Evolutionary conservation across 2,888 invertebrate species (phyloP).

Genomic region (Campopleginae sp.): DNA sequence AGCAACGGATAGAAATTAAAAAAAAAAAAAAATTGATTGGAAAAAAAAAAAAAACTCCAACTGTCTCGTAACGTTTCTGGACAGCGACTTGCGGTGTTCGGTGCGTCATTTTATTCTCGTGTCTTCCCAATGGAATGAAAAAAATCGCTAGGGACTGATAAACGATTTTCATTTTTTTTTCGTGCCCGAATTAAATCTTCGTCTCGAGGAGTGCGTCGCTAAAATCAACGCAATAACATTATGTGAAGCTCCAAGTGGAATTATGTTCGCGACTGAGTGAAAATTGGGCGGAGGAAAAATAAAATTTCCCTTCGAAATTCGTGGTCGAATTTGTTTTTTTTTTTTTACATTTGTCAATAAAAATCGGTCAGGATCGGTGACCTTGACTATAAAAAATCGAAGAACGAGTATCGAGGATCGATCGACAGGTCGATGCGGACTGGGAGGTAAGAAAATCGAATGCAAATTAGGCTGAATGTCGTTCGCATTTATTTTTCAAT

Average conservation of each 20-base stretch:
- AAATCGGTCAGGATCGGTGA: neutral
- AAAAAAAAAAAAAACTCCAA: neutral
- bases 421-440: constrained; percentile 3
- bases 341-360: neutral
- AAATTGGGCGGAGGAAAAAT: neutral
- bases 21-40: neutral
- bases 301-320: neutral
- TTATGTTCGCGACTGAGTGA: neutral
- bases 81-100: neutral
- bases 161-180: neutral
- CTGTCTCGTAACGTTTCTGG: neutral
- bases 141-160: neutral
- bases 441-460: constrained; percentile 1
- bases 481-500: neutral
- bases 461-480: neutral
- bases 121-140: neutral
- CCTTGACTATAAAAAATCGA: neutral
- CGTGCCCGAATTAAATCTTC: neutral
- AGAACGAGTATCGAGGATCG: neutral
- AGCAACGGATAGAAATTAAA: neutral
- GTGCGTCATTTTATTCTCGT: neutral
- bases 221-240: neutral
- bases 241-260: constrained; percentile 24
- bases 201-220: neutral
- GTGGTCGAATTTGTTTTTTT: neutral